These are phyloP conservation scores for Cyprinodon variegatus DNA, from an alignment of 2,113 vertebrate genomes.

Conservation along the genomic window DNA sequence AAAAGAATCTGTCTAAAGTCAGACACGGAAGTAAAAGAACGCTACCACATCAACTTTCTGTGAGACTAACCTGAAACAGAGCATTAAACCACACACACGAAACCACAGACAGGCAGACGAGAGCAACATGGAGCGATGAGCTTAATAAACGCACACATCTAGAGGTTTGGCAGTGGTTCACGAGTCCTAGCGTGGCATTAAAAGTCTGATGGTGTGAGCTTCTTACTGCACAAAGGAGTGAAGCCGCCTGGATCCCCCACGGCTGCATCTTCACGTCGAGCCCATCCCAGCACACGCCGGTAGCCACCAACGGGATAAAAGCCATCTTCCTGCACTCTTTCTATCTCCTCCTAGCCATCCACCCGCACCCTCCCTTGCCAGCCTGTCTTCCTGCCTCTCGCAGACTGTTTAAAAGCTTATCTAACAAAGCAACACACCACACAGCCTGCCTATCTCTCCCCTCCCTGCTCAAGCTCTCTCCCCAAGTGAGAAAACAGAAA, in stretches of 20 bases:
- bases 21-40: conserved; percentile 11
- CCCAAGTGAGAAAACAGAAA: conserved; percentile 77
- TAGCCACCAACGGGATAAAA: conserved; percentile 59
- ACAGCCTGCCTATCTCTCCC: conserved; percentile 73
- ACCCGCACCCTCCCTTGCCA: conserved; percentile 43
- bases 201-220: conserved; percentile 60
- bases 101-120: conserved; percentile 35
- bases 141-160: conserved; percentile 59
- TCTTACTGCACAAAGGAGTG: conserved; percentile 82
- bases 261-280: conserved; percentile 75
- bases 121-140: conserved; percentile 25
- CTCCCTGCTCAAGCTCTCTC: conserved; percentile 59
- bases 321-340: conserved; percentile 72
- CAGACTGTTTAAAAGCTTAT: conserved; percentile 77
- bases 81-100: conserved; percentile 36
- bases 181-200: conserved; percentile 51
- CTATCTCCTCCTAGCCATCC: conserved; percentile 53
- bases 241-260: conserved; percentile 74
- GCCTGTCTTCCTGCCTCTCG: conserved; percentile 61
- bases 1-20: conserved; percentile 22
- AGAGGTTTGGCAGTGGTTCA: conserved; percentile 58
- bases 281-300: conserved; percentile 62
- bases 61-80: neutral
- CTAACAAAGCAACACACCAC: conserved; percentile 82
- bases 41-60: conserved; percentile 41